A percentile compares a stretch with the other conserved stretches of the same genome.
Evolutionary conservation across 2,888 invertebrate species (phyloP).

Genomic region (Aplocera efformata): DNA sequence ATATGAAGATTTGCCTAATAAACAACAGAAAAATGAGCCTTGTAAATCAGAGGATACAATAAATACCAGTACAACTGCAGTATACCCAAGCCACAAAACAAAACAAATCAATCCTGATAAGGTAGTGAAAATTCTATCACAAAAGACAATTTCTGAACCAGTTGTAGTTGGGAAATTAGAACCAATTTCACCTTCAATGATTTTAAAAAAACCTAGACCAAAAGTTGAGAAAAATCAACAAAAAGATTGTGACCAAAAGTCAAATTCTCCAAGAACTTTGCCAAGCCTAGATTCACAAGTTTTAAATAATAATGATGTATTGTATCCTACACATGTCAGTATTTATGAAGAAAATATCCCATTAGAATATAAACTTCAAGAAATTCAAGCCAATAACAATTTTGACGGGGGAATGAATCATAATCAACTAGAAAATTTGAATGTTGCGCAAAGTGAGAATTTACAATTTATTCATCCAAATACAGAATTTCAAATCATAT

Average conservation of each 20-base stretch:
- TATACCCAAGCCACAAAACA: not conserved
- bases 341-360: constrained; percentile 7
- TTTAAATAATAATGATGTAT: not conserved
- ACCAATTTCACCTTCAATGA: constrained; percentile 46
- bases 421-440: constrained; percentile 1
- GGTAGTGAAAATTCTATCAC: constrained; percentile 56
- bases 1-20: constrained; percentile 4
- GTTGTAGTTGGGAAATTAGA: constrained; percentile 43
- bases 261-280: not conserved
- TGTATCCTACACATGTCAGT: not conserved
- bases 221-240: constrained; percentile 14
- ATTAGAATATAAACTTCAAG: constrained; percentile 7
- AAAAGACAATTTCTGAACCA: constrained; percentile 51
- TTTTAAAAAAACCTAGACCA: constrained; percentile 40
- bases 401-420: not conserved
- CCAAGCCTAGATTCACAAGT: not conserved
- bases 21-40: not conserved
- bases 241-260: constrained; percentile 4
- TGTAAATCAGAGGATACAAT: not conserved
- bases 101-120: constrained; percentile 10
- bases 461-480: not conserved
- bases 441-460: not conserved
- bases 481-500: constrained; percentile 2
- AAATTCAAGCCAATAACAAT: not conserved
- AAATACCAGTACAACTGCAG: not conserved